Conservation (phyloP, 2,797 vertebrate genomes). For the Corythornis leucogaster region DNA sequence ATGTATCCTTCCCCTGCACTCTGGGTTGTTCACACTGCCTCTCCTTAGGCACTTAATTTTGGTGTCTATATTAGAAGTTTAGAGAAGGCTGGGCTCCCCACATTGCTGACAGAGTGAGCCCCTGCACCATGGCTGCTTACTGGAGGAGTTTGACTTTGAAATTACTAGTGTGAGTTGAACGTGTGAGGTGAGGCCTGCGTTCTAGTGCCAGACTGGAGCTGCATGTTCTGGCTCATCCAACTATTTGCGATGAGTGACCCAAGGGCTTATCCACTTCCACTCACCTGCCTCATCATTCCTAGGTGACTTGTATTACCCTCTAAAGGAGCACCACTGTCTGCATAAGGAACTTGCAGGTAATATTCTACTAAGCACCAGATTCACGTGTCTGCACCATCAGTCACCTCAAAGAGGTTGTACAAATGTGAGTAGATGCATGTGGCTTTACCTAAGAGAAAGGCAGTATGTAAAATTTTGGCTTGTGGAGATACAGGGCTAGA, state of each 20-base stretch:
- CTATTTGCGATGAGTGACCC: fast-evolving
- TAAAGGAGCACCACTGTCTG: not conserved
- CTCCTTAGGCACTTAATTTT: not conserved
- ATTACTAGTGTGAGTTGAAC: not conserved
- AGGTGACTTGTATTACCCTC: not conserved
- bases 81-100: not conserved
- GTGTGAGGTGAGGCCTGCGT: fast-evolving
- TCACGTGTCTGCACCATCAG: not conserved
- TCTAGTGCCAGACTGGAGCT: not conserved
- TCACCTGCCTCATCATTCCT: not conserved
- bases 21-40: not conserved
- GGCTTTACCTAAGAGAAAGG: not conserved
- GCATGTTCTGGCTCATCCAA: not conserved
- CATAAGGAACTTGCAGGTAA: not conserved
- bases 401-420: not conserved
- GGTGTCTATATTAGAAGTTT: not conserved
- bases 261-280: not conserved
- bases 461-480: not conserved
- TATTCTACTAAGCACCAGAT: not conserved
- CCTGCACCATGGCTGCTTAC: fast-evolving
- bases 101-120: not conserved
- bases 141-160: not conserved
- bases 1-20: not conserved
- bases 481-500: not conserved
- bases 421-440: not conserved